These are phyloP conservation scores for Sylvia atricapilla DNA, from an alignment of 2,113 vertebrate species.

Conservation along the genomic window DNA sequence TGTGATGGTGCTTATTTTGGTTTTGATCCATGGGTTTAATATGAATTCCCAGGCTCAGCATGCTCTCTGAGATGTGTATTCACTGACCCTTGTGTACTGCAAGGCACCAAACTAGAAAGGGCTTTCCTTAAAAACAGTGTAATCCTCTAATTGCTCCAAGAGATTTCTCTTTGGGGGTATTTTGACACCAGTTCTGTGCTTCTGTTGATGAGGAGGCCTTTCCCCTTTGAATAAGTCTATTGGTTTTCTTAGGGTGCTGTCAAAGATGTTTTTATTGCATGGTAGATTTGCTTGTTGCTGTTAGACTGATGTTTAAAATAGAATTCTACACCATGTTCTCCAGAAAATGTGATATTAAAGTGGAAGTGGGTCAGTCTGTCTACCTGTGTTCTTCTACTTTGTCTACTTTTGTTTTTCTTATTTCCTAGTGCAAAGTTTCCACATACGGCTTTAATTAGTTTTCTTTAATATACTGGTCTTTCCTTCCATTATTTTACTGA, in stretches of 20 bases:
- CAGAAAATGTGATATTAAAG: background rate
- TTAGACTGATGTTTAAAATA: background rate
- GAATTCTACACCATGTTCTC: background rate
- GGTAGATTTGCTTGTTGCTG: background rate
- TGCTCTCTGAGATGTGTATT: background rate
- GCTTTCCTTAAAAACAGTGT: background rate
- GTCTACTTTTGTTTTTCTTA: background rate
- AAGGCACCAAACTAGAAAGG: background rate
- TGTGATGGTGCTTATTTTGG: background rate
- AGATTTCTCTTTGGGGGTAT: background rate
- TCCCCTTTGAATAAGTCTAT: background rate
- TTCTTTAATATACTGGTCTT: background rate
- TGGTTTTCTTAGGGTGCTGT: slow-evolving; percentile 1
- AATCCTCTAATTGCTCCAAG: background rate
- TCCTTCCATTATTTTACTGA: background rate
- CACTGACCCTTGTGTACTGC: background rate
- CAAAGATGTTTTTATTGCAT: background rate
- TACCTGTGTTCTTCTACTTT: background rate
- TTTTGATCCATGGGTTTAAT: background rate
- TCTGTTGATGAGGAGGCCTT: background rate
- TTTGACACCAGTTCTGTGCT: background rate
- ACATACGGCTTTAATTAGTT: background rate
- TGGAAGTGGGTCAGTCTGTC: background rate
- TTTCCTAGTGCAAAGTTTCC: background rate
- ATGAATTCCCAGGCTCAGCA: background rate